Percentiles rank a stretch among this genome's conserved stretches.
Evolutionary conservation across 2,888 invertebrate species (phyloP).

Genomic region (Panorpa germanica): DNA sequence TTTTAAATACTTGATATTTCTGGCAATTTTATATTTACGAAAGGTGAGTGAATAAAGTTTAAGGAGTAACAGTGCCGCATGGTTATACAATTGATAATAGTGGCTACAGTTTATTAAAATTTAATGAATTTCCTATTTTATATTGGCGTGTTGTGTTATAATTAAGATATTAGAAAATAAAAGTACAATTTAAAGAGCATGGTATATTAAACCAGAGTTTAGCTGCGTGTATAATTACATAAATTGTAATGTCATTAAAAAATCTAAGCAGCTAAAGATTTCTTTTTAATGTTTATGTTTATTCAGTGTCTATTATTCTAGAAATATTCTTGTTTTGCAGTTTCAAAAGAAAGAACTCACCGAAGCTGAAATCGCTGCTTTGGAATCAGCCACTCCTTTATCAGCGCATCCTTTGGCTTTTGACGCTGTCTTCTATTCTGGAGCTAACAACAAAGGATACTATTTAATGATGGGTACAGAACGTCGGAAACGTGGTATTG

Average conservation of each 20-base stretch:
- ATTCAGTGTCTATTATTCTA: too few species aligned
- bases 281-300: too few species aligned
- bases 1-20: constrained; percentile 29
- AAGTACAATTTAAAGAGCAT: background rate
- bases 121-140: constrained; percentile 1
- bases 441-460: constrained; percentile 36
- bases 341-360: constrained; percentile 15
- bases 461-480: constrained; percentile 49
- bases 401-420: constrained; percentile 32
- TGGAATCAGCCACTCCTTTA: constrained; percentile 30
- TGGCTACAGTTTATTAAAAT: too few species aligned
- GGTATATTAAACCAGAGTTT: too few species aligned
- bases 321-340: background rate
- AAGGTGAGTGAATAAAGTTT: constrained; percentile 20
- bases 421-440: constrained; percentile 64
- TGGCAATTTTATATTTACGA: constrained; percentile 25
- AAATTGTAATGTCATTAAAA: too few species aligned
- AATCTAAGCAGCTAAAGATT: too few species aligned
- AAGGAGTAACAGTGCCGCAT: constrained; percentile 11
- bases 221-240: too few species aligned
- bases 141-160: constrained; percentile 6
- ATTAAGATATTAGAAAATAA: constrained; percentile 3
- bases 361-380: constrained; percentile 18
- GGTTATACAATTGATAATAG: too few species aligned
- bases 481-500: constrained; percentile 40